Conservation (phyloP, 2,888 invertebrate species). For the Crocallis elinguaria region DNA sequence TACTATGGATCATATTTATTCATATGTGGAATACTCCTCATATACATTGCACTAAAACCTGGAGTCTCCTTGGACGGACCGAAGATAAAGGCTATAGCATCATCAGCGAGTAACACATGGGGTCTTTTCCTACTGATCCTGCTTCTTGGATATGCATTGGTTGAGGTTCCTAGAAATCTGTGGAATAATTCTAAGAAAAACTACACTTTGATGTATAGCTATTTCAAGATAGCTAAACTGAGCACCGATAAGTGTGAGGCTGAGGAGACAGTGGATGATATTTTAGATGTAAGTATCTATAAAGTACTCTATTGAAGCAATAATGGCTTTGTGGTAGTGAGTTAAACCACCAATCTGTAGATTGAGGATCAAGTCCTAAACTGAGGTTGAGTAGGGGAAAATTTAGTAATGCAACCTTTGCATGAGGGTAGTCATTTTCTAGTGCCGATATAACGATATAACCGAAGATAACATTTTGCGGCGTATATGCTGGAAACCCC, state of each 20-base stretch:
- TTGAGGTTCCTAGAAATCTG: conserved; percentile 96
- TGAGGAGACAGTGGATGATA: conserved; percentile 98
- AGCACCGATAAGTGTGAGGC: conserved; percentile 98
- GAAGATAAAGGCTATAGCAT: conserved; percentile 97
- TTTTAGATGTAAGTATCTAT: conserved; percentile 92
- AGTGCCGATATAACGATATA: too few relatives aligned
- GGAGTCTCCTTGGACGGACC: conserved; percentile 95
- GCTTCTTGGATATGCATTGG: conserved; percentile 96
- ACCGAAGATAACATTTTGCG: too few relatives aligned
- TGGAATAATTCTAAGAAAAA: conserved; percentile 96
- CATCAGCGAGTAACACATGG: conserved; percentile 99
- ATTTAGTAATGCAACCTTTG: too few relatives aligned
- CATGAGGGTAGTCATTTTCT: too few relatives aligned
- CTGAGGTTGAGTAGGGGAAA: too few relatives aligned
- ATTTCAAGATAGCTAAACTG: conserved; percentile 97
- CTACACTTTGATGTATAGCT: conserved; percentile 92
- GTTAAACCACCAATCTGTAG: too few relatives aligned
- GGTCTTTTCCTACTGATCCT: conserved; percentile 97
- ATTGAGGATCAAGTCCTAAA: too few relatives aligned
- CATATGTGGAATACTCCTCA: conserved; percentile 96
- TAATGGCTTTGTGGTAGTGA: too few relatives aligned
- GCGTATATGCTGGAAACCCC: too few relatives aligned
- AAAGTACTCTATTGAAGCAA: too few relatives aligned
- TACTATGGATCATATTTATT: conserved; percentile 98
- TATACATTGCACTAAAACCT: conserved; percentile 96